These are phyloP conservation scores for Actinopyga echinites DNA, from an alignment of 53 echinoderm and acorn worm genomes.

Conservation along the genomic window DNA sequence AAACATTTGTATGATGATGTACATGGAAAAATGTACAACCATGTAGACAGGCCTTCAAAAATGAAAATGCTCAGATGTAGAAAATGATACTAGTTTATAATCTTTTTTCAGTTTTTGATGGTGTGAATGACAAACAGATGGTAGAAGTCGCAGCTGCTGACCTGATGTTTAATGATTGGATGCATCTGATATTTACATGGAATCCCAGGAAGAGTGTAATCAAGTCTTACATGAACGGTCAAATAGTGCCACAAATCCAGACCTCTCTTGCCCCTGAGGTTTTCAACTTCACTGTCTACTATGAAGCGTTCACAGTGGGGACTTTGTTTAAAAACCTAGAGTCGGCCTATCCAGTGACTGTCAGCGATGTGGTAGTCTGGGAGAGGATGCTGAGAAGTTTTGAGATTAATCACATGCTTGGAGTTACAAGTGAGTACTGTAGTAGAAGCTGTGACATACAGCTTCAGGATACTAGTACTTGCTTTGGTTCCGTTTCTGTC, in stretches of 20 bases:
- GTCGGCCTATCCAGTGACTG: constrained; percentile 38
- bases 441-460: too few species aligned
- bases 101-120: constrained; percentile 54
- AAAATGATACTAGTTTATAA: not conserved
- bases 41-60: too few species aligned
- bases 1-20: too few species aligned
- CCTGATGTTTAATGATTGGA: constrained; percentile 52
- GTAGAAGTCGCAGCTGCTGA: not conserved
- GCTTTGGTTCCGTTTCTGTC: too few species aligned
- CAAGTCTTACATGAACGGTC: constrained; percentile 58
- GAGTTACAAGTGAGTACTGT: constrained; percentile 68
- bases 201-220: constrained; percentile 14
- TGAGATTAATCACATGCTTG: constrained; percentile 67
- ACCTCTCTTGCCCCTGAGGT: not conserved
- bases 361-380: constrained; percentile 75
- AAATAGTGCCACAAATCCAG: not conserved
- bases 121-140: constrained; percentile 38
- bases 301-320: constrained; percentile 63
- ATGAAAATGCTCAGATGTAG: too few species aligned
- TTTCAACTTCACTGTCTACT: constrained; percentile 29
- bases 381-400: constrained; percentile 57
- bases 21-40: too few species aligned
- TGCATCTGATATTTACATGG: constrained; percentile 52
- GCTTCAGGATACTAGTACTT: too few species aligned
- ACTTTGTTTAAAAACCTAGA: constrained; percentile 35